Evolutionary conservation across 2,113 vertebrate genomes (phyloP), one percentile per base, ranked within the genome.

Genomic region (Nothocercus nigrocapillus): DNA sequence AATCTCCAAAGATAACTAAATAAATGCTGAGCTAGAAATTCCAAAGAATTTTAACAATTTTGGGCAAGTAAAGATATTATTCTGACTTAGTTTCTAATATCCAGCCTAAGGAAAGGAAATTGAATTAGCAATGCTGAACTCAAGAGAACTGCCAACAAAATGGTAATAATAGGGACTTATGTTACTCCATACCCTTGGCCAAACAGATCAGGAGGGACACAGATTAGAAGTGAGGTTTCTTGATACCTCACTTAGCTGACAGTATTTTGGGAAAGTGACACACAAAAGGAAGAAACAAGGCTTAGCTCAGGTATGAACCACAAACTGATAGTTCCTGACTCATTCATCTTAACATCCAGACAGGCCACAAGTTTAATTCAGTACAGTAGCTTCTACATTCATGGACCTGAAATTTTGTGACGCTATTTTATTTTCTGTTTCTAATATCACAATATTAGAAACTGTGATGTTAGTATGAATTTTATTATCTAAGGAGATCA

Each of bases 1-100:
- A 79, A 84, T 93, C 85, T 86, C 85, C 88, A 68, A 92, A 95
- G 81, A 82, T 74, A 84, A 84, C 93, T 87, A 94, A 93, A 82
- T 91, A 92, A 88, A 82, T 49, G n/a, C 58, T 81, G 82, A 92
- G 81, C 38, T 66, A 76, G 53, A 78, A 84, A 89, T 93, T 75
- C 69, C 51, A 68, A 84, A 86, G 56, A 32, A 70, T 84, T 94
- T 90, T 84, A 90, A 92, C 80, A 88, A 4, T 73, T 94, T 94
- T 6, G 61, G 62, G 47, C 72, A 93, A 93, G 36, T 67, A 93
- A 90, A 81, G 79, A 68, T 15, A 42, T 93, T 89, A 92, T 47
- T 54, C 88, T 58, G 70, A 90, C 88, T 95, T 91, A 38, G 21
- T 68, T 93, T 69, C 58, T 78, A 87, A 82, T 88, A 81, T 62